phyloP scores from a whole-genome alignment of 2,888 invertebrate species.

The Polydrusus pterygomalis region DNA sequence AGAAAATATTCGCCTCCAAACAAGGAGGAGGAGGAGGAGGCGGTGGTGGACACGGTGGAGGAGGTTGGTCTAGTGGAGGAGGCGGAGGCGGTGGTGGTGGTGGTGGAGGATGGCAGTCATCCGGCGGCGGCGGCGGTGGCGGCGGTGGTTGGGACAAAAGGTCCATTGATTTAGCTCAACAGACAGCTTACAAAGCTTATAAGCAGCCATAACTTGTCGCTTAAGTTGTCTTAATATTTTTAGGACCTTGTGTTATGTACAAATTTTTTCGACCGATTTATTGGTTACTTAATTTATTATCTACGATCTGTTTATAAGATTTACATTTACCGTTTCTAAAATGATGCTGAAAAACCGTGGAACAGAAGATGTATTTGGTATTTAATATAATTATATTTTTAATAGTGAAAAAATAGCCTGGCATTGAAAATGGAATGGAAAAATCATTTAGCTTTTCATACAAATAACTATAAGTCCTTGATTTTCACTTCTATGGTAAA shows the following conservation, averaged over 20 bases:
- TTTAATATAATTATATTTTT: too few species aligned
- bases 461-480: too few species aligned
- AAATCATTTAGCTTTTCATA: too few species aligned
- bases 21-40: constrained; percentile 72
- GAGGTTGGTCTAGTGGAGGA: constrained; percentile 68
- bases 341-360: neutral
- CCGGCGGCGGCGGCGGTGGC: constrained; percentile 51
- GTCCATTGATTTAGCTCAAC: constrained; percentile 77
- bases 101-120: constrained; percentile 70
- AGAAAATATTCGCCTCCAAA: constrained; percentile 85
- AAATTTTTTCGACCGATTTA: constrained; percentile 63
- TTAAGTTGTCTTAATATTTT: constrained; percentile 46
- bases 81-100: constrained; percentile 64
- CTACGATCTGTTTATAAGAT: neutral
- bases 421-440: too few species aligned
- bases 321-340: constrained; percentile 10
- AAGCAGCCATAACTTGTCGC: constrained; percentile 65
- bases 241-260: constrained; percentile 59
- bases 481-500: neutral
- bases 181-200: constrained; percentile 83
- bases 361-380: too few species aligned
- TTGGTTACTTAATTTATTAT: constrained; percentile 56
- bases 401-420: too few species aligned
- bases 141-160: constrained; percentile 83
- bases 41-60: constrained; percentile 61